phyloP scores from a whole-genome alignment of 2,888 invertebrate species.

The Thereva unica region DNA sequence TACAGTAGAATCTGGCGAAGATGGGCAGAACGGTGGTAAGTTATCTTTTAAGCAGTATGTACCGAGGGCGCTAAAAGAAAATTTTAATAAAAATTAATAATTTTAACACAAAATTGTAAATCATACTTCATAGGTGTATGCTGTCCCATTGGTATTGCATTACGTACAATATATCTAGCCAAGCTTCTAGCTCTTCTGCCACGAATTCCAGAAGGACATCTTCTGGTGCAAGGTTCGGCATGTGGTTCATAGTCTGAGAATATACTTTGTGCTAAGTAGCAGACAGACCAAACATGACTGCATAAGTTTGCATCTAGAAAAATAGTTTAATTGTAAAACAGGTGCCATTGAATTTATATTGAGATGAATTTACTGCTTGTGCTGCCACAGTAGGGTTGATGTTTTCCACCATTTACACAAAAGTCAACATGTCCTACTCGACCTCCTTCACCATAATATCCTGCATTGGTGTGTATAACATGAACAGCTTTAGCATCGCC shows the following conservation, averaged over 20 bases:
- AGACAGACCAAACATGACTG: slow-evolving; percentile 80
- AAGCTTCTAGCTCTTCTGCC: slow-evolving; percentile 39
- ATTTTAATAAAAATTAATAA: slow-evolving; percentile 5
- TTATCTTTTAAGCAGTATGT: slow-evolving; percentile 71
- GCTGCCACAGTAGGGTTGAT: slow-evolving; percentile 76
- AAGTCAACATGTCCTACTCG: slow-evolving; percentile 77
- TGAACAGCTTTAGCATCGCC: slow-evolving; percentile 79
- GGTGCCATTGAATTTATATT: background rate
- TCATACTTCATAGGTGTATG: slow-evolving; percentile 70
- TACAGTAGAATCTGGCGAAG: slow-evolving; percentile 55
- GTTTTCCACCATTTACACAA: slow-evolving; percentile 75
- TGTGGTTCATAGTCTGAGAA: slow-evolving; percentile 61
- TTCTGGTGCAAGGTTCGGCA: slow-evolving; percentile 73
- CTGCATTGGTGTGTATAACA: slow-evolving; percentile 79
- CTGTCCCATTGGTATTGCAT: slow-evolving; percentile 71
- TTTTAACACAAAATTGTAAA: background rate
- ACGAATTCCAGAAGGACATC: slow-evolving; percentile 68
- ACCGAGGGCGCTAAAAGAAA: slow-evolving; percentile 63
- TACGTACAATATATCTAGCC: slow-evolving; percentile 60
- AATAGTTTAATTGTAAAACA: background rate
- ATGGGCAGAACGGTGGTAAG: slow-evolving; percentile 73
- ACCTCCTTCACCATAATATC: slow-evolving; percentile 76
- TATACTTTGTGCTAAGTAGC: slow-evolving; percentile 78
- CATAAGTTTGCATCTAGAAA: slow-evolving; percentile 70
- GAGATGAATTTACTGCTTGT: slow-evolving; percentile 64